Percentiles rank a stretch among this genome's conserved stretches.
Evolutionary conservation across 2,888 invertebrate species (phyloP).

Genomic region (Pseudoips prasinana): DNA sequence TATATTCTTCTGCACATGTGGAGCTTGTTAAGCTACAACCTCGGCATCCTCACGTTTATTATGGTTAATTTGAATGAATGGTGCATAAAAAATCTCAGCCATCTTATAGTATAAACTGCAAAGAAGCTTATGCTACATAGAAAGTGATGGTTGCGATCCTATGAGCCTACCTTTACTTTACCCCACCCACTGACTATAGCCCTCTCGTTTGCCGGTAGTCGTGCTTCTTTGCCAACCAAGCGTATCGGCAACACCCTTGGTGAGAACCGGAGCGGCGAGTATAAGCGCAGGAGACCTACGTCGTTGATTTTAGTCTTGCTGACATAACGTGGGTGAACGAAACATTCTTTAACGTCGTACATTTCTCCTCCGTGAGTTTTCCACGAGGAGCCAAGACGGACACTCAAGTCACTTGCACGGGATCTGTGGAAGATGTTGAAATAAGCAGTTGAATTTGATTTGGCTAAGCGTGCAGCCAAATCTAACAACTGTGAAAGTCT

Average conservation of each 20-base stretch:
- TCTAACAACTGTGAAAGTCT: too few relatives aligned
- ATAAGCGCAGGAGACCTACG: slow-evolving; percentile 68
- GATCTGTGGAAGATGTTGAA: slow-evolving; percentile 46
- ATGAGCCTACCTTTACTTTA: slow-evolving; percentile 48
- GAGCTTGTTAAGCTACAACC: too few relatives aligned
- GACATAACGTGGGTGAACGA: slow-evolving; percentile 69
- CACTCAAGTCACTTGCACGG: slow-evolving; percentile 57
- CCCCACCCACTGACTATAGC: slow-evolving; percentile 78
- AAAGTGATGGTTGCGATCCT: too few relatives aligned
- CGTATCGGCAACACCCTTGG: slow-evolving; percentile 61
- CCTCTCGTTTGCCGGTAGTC: slow-evolving; percentile 49
- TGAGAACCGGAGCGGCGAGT: slow-evolving; percentile 61
- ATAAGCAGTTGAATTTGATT: too few relatives aligned
- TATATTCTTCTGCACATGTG: too few relatives aligned
- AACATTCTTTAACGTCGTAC: slow-evolving; percentile 65
- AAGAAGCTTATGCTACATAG: too few relatives aligned
- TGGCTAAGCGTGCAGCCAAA: too few relatives aligned
- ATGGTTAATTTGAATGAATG: too few relatives aligned
- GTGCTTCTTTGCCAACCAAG: slow-evolving; percentile 48
- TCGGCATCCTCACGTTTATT: too few relatives aligned
- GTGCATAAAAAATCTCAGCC: too few relatives aligned
- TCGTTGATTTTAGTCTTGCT: slow-evolving; percentile 70
- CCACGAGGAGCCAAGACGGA: slow-evolving; percentile 77
- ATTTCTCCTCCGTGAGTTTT: slow-evolving; percentile 76
- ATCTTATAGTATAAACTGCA: too few relatives aligned